phyloP scores from a whole-genome alignment of 2,113 vertebrate species.

The Osmerus mordax region DNA sequence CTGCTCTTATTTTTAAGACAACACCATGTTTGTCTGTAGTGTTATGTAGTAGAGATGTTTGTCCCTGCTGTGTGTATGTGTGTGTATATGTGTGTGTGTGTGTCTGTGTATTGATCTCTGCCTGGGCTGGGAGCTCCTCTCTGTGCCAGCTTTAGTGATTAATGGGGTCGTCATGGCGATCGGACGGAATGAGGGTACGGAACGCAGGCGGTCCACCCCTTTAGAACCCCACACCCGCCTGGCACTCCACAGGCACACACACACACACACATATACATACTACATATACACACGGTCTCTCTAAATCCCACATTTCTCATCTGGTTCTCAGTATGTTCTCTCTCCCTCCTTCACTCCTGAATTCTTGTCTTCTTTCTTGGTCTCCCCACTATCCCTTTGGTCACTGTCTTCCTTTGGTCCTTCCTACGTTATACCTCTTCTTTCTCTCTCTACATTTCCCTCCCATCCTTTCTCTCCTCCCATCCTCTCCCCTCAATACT shows the following conservation, averaged over 20 bases:
- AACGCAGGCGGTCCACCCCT: constrained; percentile 80
- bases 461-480: neutral
- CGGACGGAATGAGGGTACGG: constrained; percentile 98
- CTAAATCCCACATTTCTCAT: constrained; percentile 43
- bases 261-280: constrained; percentile 41
- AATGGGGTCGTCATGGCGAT: constrained; percentile 97
- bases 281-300: constrained; percentile 39
- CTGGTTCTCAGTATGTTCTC: constrained; percentile 3
- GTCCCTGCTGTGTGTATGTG: constrained; percentile 19
- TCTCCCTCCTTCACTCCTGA: neutral
- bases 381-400: neutral
- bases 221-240: constrained; percentile 80
- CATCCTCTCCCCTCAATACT: neutral
- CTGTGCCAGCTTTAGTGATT: constrained; percentile 98
- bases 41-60: constrained; percentile 19
- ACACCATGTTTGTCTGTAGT: constrained; percentile 9
- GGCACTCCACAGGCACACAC: constrained; percentile 75
- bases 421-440: neutral
- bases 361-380: neutral
- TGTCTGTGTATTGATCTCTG: constrained; percentile 94
- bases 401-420: too few relatives aligned
- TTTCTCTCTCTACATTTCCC: neutral
- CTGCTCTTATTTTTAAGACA: neutral
- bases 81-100: constrained; percentile 34
- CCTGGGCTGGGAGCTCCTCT: constrained; percentile 92